phyloP scores from a whole-genome alignment of 2,888 invertebrate genomes.

The Leptarthrus brevirostris region DNA sequence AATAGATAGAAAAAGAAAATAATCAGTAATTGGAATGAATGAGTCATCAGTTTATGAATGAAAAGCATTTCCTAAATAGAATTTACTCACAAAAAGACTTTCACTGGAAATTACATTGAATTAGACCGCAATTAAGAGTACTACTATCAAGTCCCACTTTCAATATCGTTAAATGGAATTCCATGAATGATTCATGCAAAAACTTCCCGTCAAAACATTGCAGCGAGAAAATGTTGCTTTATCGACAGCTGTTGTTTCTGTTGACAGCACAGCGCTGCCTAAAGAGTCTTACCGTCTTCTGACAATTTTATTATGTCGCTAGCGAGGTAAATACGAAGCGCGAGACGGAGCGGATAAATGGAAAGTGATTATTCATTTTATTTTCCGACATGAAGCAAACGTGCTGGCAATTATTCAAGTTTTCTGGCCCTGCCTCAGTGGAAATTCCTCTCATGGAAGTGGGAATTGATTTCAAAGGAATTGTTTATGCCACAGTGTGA shows the following conservation, averaged over 20 bases:
- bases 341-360: conserved; percentile 25
- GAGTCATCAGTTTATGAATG: no score
- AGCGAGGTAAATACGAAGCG: conserved; percentile 16
- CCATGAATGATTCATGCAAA: conserved; percentile 35
- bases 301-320: not conserved
- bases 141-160: no score
- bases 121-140: no score
- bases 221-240: conserved; percentile 1
- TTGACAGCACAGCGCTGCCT: no score
- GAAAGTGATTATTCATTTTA: conserved; percentile 35
- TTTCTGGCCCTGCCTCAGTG: conserved; percentile 3
- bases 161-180: not conserved
- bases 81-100: no score
- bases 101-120: no score
- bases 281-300: not conserved
- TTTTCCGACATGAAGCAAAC: conserved; percentile 12
- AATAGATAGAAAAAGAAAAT: conserved; percentile 64
- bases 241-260: not conserved
- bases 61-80: no score
- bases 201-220: conserved; percentile 41
- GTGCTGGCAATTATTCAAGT: conserved; percentile 30
- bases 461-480: conserved; percentile 23
- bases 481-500: conserved; percentile 12
- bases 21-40: not conserved
- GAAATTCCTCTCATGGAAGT: conserved; percentile 8